Conservation (phyloP, 2,113 vertebrate species). For the Tachycineta bicolor region DNA sequence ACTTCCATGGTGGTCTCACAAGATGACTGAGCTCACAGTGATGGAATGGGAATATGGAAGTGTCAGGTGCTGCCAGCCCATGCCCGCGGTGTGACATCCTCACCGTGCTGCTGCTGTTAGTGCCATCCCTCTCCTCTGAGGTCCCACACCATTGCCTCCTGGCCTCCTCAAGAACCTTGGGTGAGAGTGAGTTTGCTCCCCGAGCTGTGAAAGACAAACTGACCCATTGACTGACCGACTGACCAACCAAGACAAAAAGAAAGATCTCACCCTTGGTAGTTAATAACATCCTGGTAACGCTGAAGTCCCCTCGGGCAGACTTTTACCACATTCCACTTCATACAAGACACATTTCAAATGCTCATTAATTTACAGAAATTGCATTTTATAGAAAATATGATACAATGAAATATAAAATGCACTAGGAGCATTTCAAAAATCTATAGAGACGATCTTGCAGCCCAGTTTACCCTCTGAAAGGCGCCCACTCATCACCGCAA, state of each 20-base stretch:
- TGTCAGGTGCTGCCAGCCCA: not conserved
- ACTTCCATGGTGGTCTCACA: not conserved
- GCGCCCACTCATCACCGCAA: slow-evolving; percentile 8
- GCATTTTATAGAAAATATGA: slow-evolving; percentile 76
- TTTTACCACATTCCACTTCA: slow-evolving; percentile 66
- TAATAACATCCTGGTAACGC: not conserved
- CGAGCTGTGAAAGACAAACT: not conserved
- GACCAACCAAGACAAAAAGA: not conserved
- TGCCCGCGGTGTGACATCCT: not conserved
- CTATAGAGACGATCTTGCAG: slow-evolving; percentile 68
- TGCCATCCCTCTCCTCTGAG: not conserved
- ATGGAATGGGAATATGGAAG: not conserved
- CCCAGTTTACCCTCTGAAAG: slow-evolving; percentile 47
- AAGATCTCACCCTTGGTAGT: not conserved
- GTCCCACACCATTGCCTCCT: not conserved
- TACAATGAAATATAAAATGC: slow-evolving; percentile 77
- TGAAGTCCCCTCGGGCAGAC: slow-evolving; percentile 54
- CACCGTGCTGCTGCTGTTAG: not conserved
- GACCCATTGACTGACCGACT: not conserved
- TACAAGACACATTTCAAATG: slow-evolving; percentile 74
- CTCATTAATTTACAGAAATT: slow-evolving; percentile 73
- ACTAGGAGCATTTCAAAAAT: slow-evolving; percentile 74
- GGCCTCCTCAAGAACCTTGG: not conserved
- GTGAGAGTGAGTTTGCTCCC: not conserved
- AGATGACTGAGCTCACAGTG: not conserved